A percentile compares a stretch with the other conserved stretches of the same genome.
These are phyloP conservation scores for Notothenia rossii DNA, from an alignment of 2,113 vertebrate genomes.

Conservation along the genomic window DNA sequence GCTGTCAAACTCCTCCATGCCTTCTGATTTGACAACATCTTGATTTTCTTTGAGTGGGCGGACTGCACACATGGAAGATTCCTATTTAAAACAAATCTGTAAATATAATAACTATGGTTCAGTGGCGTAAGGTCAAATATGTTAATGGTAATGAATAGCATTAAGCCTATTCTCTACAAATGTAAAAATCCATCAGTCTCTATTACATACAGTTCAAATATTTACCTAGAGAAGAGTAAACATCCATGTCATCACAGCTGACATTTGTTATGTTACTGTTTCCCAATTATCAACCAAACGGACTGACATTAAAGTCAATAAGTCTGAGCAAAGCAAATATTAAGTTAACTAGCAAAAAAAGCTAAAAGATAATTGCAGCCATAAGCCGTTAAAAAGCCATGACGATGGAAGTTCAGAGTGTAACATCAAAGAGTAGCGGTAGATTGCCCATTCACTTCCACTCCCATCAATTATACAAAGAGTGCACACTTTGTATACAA, in stretches of 20 bases:
- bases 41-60: constrained; percentile 69
- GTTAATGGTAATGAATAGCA: constrained; percentile 35
- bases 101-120: constrained; percentile 19
- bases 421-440: constrained; percentile 57
- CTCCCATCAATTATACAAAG: constrained; percentile 55
- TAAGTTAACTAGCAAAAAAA: constrained; percentile 35
- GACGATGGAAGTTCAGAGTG: constrained; percentile 48
- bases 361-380: constrained; percentile 25
- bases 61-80: not conserved
- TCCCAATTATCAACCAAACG: constrained; percentile 17
- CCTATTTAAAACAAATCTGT: not conserved
- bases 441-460: constrained; percentile 11
- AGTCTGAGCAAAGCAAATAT: constrained; percentile 22
- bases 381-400: not conserved
- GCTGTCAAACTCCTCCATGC: constrained; percentile 70
- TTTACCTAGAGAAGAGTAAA: constrained; percentile 41
- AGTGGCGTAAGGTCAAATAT: constrained; percentile 23
- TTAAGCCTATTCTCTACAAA: constrained; percentile 20
- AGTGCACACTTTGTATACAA: constrained; percentile 4
- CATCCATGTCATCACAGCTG: constrained; percentile 17
- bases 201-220: constrained; percentile 38
- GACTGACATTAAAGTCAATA: not conserved
- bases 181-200: constrained; percentile 29
- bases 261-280: constrained; percentile 19
- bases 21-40: constrained; percentile 74